Evolutionary conservation across 2,797 vertebrate genomes (phyloP).

Genomic region (Podarcis lilfordi): DNA sequence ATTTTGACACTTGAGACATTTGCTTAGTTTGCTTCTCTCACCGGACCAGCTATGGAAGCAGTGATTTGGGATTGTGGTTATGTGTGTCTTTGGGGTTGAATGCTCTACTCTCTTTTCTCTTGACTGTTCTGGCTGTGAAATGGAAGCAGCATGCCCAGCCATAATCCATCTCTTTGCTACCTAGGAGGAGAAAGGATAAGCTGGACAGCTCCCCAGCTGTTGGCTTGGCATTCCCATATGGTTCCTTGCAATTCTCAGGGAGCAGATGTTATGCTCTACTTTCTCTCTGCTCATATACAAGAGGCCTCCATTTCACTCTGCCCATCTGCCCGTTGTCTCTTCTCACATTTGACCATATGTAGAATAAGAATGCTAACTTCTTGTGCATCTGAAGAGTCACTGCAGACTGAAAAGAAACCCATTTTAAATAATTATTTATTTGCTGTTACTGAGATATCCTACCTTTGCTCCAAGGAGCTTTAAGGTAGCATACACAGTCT

Average conservation of each 20-base stretch:
- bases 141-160: not conserved
- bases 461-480: no score
- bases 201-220: not conserved
- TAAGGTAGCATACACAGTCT: no score
- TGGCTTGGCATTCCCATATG: not conserved
- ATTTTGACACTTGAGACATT: not conserved
- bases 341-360: not conserved
- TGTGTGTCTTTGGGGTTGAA: not conserved
- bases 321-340: not conserved
- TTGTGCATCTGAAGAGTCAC: not conserved
- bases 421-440: not conserved
- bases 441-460: no score
- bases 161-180: not conserved
- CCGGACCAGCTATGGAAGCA: not conserved
- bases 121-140: not conserved
- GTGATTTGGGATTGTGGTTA: not conserved
- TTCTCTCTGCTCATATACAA: not conserved
- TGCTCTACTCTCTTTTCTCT: not conserved
- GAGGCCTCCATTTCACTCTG: not conserved
- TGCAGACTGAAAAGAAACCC: no score
- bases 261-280: not conserved
- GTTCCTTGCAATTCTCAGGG: not conserved
- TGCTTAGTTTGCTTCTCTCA: not conserved
- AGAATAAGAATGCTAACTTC: not conserved
- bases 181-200: not conserved